These are phyloP conservation scores for Dipodomys spectabilis DNA, from an alignment of 2,113 vertebrate genomes.

Conservation along the genomic window DNA sequence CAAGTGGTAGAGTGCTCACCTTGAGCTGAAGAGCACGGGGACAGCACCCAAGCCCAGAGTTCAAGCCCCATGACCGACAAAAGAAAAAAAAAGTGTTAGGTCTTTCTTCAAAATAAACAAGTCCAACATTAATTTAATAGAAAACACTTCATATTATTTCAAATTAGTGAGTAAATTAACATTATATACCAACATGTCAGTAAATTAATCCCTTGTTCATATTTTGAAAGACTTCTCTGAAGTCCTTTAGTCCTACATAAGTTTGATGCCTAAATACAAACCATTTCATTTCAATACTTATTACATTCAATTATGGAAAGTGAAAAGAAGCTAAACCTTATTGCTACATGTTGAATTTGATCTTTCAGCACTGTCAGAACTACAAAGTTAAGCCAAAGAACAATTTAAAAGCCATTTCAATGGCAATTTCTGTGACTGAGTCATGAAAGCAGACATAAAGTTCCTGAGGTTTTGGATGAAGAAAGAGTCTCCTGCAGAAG, in stretches of 20 bases:
- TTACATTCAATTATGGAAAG: not conserved
- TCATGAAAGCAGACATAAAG: constrained; percentile 98
- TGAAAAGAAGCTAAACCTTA: not conserved
- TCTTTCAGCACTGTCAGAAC: not conserved
- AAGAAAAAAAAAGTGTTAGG: not conserved
- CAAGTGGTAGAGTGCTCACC: no score
- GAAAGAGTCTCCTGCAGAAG: constrained; percentile 91
- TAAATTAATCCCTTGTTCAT: constrained; percentile 54
- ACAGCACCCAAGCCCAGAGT: no score
- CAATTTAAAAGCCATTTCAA: constrained; percentile 97
- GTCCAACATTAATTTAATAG: constrained; percentile 40
- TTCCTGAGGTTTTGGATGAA: constrained; percentile 95
- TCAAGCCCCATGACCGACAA: no score
- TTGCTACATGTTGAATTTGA: not conserved
- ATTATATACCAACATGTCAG: constrained; percentile 43
- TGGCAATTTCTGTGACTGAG: constrained; percentile 93
- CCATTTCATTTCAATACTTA: constrained; percentile 5
- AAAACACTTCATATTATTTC: constrained; percentile 67
- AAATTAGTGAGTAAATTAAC: constrained; percentile 70
- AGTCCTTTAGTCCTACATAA: not conserved
- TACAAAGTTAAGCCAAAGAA: constrained; percentile 94
- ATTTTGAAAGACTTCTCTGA: constrained; percentile 51
- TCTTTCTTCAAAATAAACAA: constrained; percentile 27
- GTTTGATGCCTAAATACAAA: constrained; percentile 24
- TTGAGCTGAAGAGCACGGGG: no score